Base-by-base conservation (phyloP, 2,888 invertebrate species). In the Campaea margaritaria region DNA sequence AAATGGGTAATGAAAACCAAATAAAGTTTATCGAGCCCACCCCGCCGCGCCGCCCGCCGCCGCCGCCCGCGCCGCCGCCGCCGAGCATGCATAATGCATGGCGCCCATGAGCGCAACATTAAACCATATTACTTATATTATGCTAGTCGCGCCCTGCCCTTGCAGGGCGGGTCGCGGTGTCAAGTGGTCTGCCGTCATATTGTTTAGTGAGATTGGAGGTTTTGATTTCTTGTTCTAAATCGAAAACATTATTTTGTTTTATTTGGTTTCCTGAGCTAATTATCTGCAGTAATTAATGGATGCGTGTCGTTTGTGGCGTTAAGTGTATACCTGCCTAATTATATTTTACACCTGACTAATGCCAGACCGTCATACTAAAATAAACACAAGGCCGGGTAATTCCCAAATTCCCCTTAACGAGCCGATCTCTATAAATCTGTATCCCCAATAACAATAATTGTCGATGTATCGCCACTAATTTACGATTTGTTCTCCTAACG, bases 51-150 rank as follows among this genome's bases (percentile, higher is more conserved):
- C 51, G 50, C n/a, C 44, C 55, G 65, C 67, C 64, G 62, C 45
- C 15, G 36, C 36, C n/a, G 3, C 21, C 38, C 36, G 9, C 64
- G 65, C 62, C 51, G 50, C 44, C 55, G 65, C 67, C 64, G 62
- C 45, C 70, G 82, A 13, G 15, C 39, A 59, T 88, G 86, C 86
- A 87, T 88, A 69, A 88, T 88, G 83, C 82, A 88, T 72, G 73
- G 64, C 75, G 63, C 61, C 78, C 76, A 3, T 31, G 31, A 77
- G 67, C 46, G 79, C 63, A 78, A 21, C 21, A 21, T 21, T 3
- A 5, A 2, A 21, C 21, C 62, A 31, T 10, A 31, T 65, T n/a
- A 64, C 62, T 60, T 67, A 76, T 73, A 77, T 76, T 75, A 70
- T 38, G 46, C 57, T 44, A 43, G 39, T 11, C n/a, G n/a, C 39